Conservation (phyloP, 2,113 vertebrate genomes). For the Catharus minimus region DNA sequence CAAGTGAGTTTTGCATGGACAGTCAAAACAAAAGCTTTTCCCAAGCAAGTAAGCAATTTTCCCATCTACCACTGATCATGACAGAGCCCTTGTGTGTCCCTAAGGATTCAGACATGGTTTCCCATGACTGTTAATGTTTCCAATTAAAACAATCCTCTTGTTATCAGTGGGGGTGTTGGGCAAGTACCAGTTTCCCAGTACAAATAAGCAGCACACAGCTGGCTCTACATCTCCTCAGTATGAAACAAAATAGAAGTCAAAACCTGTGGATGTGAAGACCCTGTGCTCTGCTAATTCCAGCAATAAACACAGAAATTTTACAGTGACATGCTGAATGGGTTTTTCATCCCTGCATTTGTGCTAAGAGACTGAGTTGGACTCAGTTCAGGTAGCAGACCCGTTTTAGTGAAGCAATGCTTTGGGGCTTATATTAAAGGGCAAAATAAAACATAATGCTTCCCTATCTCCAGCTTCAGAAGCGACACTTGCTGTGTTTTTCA, state of each 20-base stretch:
- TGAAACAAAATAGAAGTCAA: background rate
- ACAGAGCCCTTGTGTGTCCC: background rate
- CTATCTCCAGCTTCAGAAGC: conserved; percentile 57
- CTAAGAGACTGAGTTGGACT: conserved; percentile 57
- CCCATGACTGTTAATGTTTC: background rate
- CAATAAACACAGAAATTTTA: conserved; percentile 44
- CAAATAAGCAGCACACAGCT: background rate
- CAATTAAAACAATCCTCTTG: background rate
- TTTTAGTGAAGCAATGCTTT: conserved; percentile 63
- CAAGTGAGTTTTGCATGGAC: background rate
- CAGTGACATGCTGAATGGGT: background rate
- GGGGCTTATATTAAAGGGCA: conserved; percentile 55
- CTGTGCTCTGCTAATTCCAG: background rate
- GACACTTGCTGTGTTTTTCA: conserved; percentile 54
- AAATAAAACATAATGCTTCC: conserved; percentile 63
- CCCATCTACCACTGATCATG: background rate
- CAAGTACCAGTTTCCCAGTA: background rate
- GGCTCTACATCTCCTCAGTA: background rate
- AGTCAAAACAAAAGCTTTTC: conserved; percentile 4
- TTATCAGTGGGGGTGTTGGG: background rate
- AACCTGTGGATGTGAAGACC: background rate
- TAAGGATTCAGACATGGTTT: background rate
- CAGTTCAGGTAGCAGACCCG: conserved; percentile 46
- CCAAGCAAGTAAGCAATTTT: background rate
- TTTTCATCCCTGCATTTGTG: conserved; percentile 40